These are phyloP conservation scores for Pseudopleuronectes americanus DNA, from an alignment of 2,797 vertebrate species.

Conservation along the genomic window DNA sequence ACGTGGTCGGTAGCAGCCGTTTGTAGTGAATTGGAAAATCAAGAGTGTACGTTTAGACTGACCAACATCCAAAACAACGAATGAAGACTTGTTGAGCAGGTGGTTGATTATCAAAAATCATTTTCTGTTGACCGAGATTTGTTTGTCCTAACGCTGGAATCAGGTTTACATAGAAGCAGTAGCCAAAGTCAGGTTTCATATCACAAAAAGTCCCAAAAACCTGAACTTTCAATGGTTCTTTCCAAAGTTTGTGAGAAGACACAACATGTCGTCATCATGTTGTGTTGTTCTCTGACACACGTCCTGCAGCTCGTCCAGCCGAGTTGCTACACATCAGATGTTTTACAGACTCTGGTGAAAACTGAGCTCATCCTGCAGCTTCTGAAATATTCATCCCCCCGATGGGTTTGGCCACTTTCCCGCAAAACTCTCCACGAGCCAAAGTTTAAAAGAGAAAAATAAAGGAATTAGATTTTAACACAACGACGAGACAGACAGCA, in stretches of 20 bases:
- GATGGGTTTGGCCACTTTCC: slow-evolving; percentile 33
- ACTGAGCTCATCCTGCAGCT: slow-evolving; percentile 20
- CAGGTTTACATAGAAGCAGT: background rate
- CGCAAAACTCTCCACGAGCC: slow-evolving; percentile 29
- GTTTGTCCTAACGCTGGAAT: background rate
- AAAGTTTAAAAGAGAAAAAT: background rate
- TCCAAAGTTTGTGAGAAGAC: background rate
- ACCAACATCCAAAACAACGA: no score
- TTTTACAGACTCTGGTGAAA: slow-evolving; percentile 4
- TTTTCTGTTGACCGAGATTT: no score
- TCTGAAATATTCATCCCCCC: slow-evolving; percentile 48
- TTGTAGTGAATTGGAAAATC: no score
- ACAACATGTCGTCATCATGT: no score
- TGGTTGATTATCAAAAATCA: no score
- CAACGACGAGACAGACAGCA: slow-evolving; percentile 15
- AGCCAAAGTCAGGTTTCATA: background rate
- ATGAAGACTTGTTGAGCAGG: no score
- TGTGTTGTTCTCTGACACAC: background rate
- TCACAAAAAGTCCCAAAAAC: background rate
- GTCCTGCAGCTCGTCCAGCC: background rate
- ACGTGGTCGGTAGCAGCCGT: background rate
- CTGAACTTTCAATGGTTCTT: background rate
- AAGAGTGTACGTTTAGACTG: no score
- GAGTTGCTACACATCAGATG: background rate
- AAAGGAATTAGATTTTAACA: slow-evolving; percentile 12